Evolutionary conservation across 2,888 invertebrate species (phyloP).

Genomic region (Drosophila sordidula): DNA sequence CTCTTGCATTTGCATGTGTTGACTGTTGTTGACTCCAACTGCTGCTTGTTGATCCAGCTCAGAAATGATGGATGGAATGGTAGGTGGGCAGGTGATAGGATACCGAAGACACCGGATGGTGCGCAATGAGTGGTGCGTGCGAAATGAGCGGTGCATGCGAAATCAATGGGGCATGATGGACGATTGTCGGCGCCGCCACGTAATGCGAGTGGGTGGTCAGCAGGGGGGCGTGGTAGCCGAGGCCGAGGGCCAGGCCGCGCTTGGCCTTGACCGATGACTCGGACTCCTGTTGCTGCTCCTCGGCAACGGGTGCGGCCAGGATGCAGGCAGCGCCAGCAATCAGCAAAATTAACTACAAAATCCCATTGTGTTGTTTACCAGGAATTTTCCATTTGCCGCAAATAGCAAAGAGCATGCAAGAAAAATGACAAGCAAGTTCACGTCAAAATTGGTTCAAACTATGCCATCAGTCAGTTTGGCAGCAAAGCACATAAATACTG

Average conservation of each 20-base stretch:
- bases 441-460: background rate
- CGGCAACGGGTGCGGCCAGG: constrained; percentile 76
- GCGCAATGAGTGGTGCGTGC: constrained; percentile 70
- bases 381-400: constrained; percentile 41
- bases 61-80: constrained; percentile 78
- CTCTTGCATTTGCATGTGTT: constrained; percentile 16
- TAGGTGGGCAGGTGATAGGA: constrained; percentile 77
- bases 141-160: constrained; percentile 71
- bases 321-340: constrained; percentile 61
- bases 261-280: constrained; percentile 75
- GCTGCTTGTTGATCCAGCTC: constrained; percentile 20
- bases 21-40: constrained; percentile 21
- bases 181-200: constrained; percentile 75
- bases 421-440: background rate
- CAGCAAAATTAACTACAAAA: constrained; percentile 66
- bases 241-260: constrained; percentile 78
- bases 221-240: constrained; percentile 81
- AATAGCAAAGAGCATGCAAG: constrained; percentile 7
- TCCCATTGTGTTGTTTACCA: constrained; percentile 1
- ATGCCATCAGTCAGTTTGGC: background rate
- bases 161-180: constrained; percentile 77
- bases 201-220: constrained; percentile 77
- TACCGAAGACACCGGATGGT: constrained; percentile 62
- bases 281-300: constrained; percentile 41
- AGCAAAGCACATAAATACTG: no score